A percentile compares a stretch with the other conserved stretches of the same genome.
These are phyloP conservation scores for Neocrepidodera transversa DNA, from an alignment of 2,888 invertebrate species.

Conservation along the genomic window DNA sequence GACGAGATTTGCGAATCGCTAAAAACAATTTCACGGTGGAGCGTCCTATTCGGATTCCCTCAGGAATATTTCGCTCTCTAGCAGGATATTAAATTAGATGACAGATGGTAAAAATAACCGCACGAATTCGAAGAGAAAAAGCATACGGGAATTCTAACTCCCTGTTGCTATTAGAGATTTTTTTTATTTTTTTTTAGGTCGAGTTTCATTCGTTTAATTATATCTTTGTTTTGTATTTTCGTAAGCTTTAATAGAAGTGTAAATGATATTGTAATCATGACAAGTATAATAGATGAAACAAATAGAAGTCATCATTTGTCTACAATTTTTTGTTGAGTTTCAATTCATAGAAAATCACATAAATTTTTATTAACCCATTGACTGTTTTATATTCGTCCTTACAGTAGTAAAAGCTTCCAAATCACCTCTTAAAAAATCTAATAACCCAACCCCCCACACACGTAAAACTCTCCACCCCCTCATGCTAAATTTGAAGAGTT, in stretches of 20 bases:
- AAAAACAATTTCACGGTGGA: conserved; percentile 52
- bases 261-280: no score
- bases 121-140: conserved; percentile 35
- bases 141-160: conserved; percentile 33
- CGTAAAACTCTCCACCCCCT: conserved; percentile 20
- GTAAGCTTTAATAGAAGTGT: no score
- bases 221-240: no score
- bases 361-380: no score
- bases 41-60: conserved; percentile 32
- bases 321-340: no score
- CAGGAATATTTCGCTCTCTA: conserved; percentile 30
- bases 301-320: no score
- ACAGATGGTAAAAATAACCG: conserved; percentile 49
- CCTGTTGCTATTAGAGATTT: conserved; percentile 9
- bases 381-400: no score
- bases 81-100: conserved; percentile 48
- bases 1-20: conserved; percentile 51
- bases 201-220: no score
- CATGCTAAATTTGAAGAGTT: conserved; percentile 42
- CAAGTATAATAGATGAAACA: no score
- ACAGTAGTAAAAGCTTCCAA: not conserved
- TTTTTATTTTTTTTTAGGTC: no score
- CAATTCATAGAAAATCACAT: no score
- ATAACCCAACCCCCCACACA: conserved; percentile 29
- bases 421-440: conserved; percentile 8